Evolutionary conservation across 2,888 invertebrate species (phyloP), one percentile per base, ranked within the genome.

Genomic region (Ptychoptera albimana): DNA sequence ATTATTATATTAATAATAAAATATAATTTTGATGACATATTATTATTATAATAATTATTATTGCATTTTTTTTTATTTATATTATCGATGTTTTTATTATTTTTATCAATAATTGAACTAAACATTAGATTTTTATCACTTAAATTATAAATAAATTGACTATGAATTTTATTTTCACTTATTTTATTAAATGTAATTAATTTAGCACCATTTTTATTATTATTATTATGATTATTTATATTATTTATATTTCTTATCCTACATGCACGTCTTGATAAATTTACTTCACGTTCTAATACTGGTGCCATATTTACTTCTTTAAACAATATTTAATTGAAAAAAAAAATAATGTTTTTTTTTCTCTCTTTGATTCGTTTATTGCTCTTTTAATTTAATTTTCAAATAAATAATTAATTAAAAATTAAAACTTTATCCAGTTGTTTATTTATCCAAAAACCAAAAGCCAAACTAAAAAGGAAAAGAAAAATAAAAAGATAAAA

Each of bases 191-290:
- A 35, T 30, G 15, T 16, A n/a, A n/a, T 35, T 30, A 16, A 30
- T 34, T 42, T 42, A 35, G 34, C 34, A 35, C 35, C 35, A 32
- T 32, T 32, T 32, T 40, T 32, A 32, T 39, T 39, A 39, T 42
- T 16, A 23, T 35, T 42, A 35, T 39, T 12, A 29, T 13, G 11
- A 39, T 29, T 29, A 2, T 14, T n/a, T 8, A 16, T 31, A 43
- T 41, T 15, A 38, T 39, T 39, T 15, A 48, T 45, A 7, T n/a
- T 46, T 43, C 46, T 49, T 51, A 60, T 64, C 75, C 79, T 77
- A 69, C 79, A 79, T 49, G 79, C 79, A 52, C 79, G 71, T 53
- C 79, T 67, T 53, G 79, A 78, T 56, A 79, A 64, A 63, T 79
- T 78, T 57, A 79, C 77, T 58, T 78, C 74, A 63, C 79, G 77